Conservation (phyloP, 2,113 vertebrate species). For the Azemiops feae region DNA sequence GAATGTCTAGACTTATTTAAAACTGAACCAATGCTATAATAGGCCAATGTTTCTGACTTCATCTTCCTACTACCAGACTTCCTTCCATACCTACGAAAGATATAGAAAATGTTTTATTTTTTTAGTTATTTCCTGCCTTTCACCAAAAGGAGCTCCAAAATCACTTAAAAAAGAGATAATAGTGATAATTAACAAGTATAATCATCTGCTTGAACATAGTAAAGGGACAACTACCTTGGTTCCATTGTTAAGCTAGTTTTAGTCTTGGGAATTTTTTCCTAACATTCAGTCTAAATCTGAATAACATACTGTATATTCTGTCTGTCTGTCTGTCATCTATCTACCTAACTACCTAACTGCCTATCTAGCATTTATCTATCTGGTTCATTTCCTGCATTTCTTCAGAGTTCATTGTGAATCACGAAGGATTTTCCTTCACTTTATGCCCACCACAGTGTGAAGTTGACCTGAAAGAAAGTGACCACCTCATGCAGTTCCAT, state of each 20-base stretch:
- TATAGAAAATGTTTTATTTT: background rate
- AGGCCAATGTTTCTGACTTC: background rate
- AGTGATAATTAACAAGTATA: background rate
- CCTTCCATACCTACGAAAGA: background rate
- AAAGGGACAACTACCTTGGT: background rate
- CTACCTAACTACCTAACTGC: no score
- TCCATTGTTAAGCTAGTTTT: background rate
- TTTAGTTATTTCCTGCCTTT: background rate
- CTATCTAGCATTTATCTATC: background rate
- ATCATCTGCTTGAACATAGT: background rate
- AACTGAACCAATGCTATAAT: background rate
- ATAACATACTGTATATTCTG: background rate
- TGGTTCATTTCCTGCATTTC: background rate
- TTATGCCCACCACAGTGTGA: background rate
- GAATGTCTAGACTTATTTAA: background rate
- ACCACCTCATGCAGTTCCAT: background rate
- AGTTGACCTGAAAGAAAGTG: background rate
- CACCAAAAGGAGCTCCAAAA: background rate
- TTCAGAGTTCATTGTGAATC: background rate
- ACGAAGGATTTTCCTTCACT: background rate
- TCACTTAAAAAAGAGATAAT: background rate
- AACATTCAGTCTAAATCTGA: background rate
- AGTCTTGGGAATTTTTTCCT: background rate
- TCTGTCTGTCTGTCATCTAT: background rate
- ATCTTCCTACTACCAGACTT: background rate